These are phyloP conservation scores for Pachyseris speciosa DNA, from an alignment of 64 coral and sea anemone genomes.

Conservation along the genomic window DNA sequence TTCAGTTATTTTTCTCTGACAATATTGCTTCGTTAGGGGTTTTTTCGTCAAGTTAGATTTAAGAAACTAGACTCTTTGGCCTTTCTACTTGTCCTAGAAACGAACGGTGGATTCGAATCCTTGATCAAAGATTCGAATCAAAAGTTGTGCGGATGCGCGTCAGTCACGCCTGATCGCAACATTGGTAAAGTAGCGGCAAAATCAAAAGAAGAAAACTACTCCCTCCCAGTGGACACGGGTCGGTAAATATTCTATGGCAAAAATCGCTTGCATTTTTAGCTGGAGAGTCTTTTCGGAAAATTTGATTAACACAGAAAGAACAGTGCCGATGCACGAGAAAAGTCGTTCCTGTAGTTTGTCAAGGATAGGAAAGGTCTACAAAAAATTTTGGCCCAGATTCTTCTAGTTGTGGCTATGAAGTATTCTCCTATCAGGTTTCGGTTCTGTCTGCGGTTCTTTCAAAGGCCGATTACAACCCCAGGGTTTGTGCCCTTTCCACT, in stretches of 20 bases:
- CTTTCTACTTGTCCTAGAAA: not conserved
- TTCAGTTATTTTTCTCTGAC: conserved; percentile 32
- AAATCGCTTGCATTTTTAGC: not conserved
- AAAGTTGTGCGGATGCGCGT: conserved; percentile 13
- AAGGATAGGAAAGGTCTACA: not conserved
- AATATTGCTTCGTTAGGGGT: not conserved
- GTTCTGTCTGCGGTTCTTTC: conserved; percentile 26
- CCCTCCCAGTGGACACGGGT: conserved; percentile 9
- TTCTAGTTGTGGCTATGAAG: conserved; percentile 28
- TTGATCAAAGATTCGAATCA: conserved; percentile 22
- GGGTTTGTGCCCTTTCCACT: conserved; percentile 11
- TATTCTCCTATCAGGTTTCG: conserved; percentile 40
- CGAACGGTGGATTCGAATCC: not conserved
- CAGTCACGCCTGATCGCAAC: conserved; percentile 50
- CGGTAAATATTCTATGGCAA: not conserved
- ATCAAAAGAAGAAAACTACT: conserved; percentile 18
- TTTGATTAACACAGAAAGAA: not conserved
- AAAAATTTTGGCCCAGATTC: conserved; percentile 19
- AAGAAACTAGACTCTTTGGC: not conserved
- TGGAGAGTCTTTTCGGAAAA: not conserved
- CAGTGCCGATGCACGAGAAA: not conserved
- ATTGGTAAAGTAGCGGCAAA: conserved; percentile 41
- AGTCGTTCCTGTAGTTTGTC: conserved; percentile 27
- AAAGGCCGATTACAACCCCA: conserved; percentile 4
- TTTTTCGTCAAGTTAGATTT: not conserved